Evolutionary conservation across 2,888 invertebrate species (phyloP).

Genomic region (Thyatira batis): DNA sequence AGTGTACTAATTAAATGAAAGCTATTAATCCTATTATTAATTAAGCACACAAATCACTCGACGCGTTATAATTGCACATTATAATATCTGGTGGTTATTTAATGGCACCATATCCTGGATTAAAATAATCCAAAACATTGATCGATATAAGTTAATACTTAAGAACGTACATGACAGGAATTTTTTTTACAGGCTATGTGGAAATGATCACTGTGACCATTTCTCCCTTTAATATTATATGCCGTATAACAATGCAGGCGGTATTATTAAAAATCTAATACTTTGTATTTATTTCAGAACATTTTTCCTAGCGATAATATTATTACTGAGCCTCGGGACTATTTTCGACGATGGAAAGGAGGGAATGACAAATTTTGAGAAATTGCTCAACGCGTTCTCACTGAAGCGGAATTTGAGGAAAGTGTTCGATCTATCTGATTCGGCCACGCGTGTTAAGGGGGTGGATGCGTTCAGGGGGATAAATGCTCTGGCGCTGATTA

Average conservation of each 20-base stretch:
- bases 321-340: slow-evolving; percentile 68
- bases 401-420: slow-evolving; percentile 72
- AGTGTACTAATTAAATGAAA: not conserved
- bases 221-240: no score
- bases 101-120: not conserved
- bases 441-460: slow-evolving; percentile 67
- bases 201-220: no score
- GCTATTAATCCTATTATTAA: slow-evolving; percentile 1
- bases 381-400: slow-evolving; percentile 77
- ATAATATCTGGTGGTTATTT: not conserved
- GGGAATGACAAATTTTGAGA: slow-evolving; percentile 72
- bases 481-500: slow-evolving; percentile 78
- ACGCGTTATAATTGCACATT: not conserved
- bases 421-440: slow-evolving; percentile 66
- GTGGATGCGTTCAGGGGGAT: slow-evolving; percentile 80
- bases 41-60: not conserved
- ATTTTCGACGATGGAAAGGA: slow-evolving; percentile 70
- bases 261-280: no score
- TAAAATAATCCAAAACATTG: not conserved
- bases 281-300: slow-evolving; percentile 55
- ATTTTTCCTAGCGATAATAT: slow-evolving; percentile 67
- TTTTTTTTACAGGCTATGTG: no score
- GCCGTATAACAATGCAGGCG: no score
- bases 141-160: no score
- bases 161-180: no score